Evolutionary conservation across 2,797 vertebrate species (phyloP).

Genomic region (Bovichtus variegatus): DNA sequence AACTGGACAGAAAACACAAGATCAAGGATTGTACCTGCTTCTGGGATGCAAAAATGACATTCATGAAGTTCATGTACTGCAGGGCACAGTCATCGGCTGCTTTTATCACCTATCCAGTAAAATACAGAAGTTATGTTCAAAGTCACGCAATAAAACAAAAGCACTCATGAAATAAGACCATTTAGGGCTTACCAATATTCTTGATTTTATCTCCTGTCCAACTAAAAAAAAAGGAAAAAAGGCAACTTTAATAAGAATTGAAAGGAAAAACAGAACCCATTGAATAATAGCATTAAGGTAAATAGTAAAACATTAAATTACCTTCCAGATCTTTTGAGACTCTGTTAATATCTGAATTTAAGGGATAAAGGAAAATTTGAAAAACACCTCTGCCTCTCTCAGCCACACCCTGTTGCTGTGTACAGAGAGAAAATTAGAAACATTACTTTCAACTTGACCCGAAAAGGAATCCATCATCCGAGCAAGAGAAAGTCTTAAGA

Average conservation of each 20-base stretch:
- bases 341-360: constrained; percentile 90
- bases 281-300: not conserved
- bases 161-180: not conserved
- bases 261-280: not conserved
- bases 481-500: not conserved
- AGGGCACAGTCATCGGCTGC: constrained; percentile 94
- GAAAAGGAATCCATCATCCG: not conserved
- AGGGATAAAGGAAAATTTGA: constrained; percentile 55
- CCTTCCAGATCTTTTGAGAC: constrained; percentile 92
- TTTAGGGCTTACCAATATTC: constrained; percentile 90
- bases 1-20: not conserved
- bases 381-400: not conserved
- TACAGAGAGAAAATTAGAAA: not conserved
- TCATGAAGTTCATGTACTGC: constrained; percentile 99
- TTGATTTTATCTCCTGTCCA: constrained; percentile 94
- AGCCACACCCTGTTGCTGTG: not conserved
- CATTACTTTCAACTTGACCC: not conserved
- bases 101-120: constrained; percentile 90
- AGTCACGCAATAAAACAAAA: not conserved
- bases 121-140: constrained; percentile 20
- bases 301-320: constrained; percentile 64
- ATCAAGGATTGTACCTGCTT: constrained; percentile 89
- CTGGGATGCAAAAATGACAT: constrained; percentile 97
- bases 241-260: not conserved
- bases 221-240: constrained; percentile 79